Evolutionary conservation across 2,113 vertebrate genomes (phyloP).

Genomic region (Typhlomys cinereus): DNA sequence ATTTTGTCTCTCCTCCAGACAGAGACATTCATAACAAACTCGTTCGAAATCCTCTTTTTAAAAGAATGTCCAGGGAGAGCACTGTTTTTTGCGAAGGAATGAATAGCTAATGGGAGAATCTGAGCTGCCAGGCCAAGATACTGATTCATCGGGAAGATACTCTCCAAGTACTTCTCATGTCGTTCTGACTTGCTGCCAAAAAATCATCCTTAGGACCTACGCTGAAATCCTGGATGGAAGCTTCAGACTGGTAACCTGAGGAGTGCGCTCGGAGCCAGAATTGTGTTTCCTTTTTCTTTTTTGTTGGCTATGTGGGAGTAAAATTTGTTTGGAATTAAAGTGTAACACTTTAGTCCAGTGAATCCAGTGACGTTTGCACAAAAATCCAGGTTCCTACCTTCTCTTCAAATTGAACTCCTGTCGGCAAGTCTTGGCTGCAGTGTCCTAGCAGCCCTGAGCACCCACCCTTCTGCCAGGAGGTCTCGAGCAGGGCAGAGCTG

Average conservation of each 20-base stretch:
- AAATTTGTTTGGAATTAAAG: not conserved
- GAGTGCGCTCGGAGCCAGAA: rapidly evolving
- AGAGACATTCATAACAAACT: not conserved
- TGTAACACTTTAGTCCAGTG: not conserved
- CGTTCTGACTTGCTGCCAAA: not conserved
- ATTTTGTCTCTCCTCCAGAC: conserved; percentile 29
- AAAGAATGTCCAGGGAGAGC: not conserved
- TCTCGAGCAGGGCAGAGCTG: too few species aligned
- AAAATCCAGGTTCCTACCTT: not conserved
- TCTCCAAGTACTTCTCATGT: not conserved
- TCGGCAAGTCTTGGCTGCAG: too few species aligned
- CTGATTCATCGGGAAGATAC: conserved; percentile 1
- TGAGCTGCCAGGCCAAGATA: not conserved
- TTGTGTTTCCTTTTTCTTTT: not conserved
- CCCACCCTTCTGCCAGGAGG: too few species aligned
- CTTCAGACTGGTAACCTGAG: not conserved
- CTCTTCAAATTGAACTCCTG: too few species aligned
- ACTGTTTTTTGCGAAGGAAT: not conserved
- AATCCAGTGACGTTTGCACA: not conserved
- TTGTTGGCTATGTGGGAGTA: not conserved
- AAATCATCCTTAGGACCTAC: not conserved
- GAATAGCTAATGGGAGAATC: conserved; percentile 1
- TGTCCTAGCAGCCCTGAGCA: too few species aligned
- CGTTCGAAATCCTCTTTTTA: conserved; percentile 12
- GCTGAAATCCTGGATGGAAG: not conserved